Evolutionary conservation across 1,140 invertebrate genomes (phyloP).

Genomic region (Mizuhopecten yessoensis): DNA sequence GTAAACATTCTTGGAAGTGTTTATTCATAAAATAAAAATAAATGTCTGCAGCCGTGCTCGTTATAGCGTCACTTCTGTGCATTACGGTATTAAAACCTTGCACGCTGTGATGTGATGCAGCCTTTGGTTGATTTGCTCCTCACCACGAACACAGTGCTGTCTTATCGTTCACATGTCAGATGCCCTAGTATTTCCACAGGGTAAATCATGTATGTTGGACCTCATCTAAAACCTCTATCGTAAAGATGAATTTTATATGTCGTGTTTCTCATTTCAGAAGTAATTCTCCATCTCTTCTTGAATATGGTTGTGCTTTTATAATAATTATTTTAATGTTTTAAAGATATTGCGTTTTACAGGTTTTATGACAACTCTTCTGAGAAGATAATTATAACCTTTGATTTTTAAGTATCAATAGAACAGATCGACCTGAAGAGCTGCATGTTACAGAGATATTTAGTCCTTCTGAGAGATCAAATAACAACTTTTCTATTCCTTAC

Average conservation of each 20-base stretch:
- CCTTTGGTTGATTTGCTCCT: constrained; percentile 11
- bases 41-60: neutral
- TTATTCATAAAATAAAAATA: constrained; percentile 40
- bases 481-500: neutral
- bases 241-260: constrained; percentile 40
- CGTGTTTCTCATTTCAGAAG: constrained; percentile 29
- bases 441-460: neutral
- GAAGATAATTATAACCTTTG: constrained; percentile 27
- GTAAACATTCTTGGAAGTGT: constrained; percentile 33
- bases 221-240: neutral
- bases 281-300: constrained; percentile 9
- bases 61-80: neutral
- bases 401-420: constrained; percentile 13
- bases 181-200: constrained; percentile 15
- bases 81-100: neutral
- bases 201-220: constrained; percentile 33
- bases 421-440: neutral
- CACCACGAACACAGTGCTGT: neutral
- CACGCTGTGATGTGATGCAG: constrained; percentile 36
- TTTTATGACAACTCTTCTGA: constrained; percentile 28
- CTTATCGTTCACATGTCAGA: constrained; percentile 11
- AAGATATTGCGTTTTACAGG: neutral
- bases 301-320: constrained; percentile 28
- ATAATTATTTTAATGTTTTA: constrained; percentile 36
- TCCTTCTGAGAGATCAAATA: neutral